These are phyloP conservation scores for Ciconia maguari DNA, from an alignment of 2,113 vertebrate genomes.

Conservation along the genomic window DNA sequence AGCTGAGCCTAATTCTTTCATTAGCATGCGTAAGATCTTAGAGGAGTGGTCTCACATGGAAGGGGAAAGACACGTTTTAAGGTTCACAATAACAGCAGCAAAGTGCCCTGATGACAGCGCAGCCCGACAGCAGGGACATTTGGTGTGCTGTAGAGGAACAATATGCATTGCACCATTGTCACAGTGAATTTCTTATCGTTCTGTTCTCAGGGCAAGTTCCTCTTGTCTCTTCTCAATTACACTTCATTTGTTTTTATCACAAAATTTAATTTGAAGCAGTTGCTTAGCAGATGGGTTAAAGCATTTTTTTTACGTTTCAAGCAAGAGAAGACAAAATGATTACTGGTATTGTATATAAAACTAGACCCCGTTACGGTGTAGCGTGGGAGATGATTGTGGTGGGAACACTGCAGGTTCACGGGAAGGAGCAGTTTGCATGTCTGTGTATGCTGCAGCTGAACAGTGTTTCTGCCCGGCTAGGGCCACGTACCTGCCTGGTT, in stretches of 20 bases:
- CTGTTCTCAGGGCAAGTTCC: neutral
- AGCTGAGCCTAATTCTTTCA: neutral
- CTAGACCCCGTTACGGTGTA: neutral
- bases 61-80: neutral
- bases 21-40: neutral
- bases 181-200: neutral
- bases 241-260: neutral
- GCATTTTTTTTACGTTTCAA: neutral
- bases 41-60: neutral
- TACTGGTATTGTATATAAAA: neutral
- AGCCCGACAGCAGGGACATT: neutral
- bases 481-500: neutral
- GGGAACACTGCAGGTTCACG: neutral
- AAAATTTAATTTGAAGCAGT: constrained; percentile 21
- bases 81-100: neutral
- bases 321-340: neutral
- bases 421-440: neutral
- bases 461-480: neutral
- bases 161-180: neutral
- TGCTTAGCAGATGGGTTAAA: constrained; percentile 32
- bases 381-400: rapidly evolving
- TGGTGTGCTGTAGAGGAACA: neutral
- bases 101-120: neutral
- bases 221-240: constrained; percentile 11
- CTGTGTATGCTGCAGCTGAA: neutral